Conservation (phyloP, 1,140 invertebrate species). For the Idris sp. region DNA sequence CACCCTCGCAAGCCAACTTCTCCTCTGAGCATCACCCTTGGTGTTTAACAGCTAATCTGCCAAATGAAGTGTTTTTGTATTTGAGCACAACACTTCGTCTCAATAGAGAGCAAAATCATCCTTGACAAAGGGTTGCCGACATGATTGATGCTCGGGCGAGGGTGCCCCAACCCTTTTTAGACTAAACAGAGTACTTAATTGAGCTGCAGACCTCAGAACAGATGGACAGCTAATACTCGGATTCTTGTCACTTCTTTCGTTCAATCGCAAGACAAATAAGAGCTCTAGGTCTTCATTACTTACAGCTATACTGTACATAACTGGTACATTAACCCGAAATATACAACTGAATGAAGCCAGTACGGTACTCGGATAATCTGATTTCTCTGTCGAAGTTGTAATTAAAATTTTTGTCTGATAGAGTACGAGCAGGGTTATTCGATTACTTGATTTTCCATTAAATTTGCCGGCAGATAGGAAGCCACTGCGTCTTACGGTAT, state of each 20-base stretch:
- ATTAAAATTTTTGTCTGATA: conserved; percentile 23
- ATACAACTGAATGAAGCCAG: too few relatives aligned
- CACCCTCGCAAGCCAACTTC: conserved; percentile 22
- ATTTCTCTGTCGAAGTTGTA: conserved; percentile 11
- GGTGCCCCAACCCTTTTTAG: conserved; percentile 73
- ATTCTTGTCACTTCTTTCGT: conserved; percentile 34
- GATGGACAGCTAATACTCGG: conserved; percentile 75
- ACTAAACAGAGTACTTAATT: conserved; percentile 76
- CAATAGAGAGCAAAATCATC: conserved; percentile 76
- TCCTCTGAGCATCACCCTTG: conserved; percentile 61
- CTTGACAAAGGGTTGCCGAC: conserved; percentile 77
- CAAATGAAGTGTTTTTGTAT: conserved; percentile 80
- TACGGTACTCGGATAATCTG: conserved; percentile 3
- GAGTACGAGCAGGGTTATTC: conserved; percentile 14
- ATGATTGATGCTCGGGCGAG: conserved; percentile 78
- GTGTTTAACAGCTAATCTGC: conserved; percentile 79
- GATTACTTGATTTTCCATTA: conserved; percentile 56
- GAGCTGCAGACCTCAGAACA: conserved; percentile 76
- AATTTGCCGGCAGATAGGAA: conserved; percentile 53
- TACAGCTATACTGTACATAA: too few relatives aligned
- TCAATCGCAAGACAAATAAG: conserved; percentile 7
- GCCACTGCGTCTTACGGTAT: conserved; percentile 55
- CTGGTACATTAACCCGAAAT: too few relatives aligned
- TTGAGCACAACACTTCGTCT: conserved; percentile 78
- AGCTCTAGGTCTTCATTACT: too few relatives aligned